Percentiles rank a stretch among this genome's conserved stretches.
These are phyloP conservation scores for Bos indicus DNA, from an alignment of 2,113 vertebrate genomes.

Conservation along the genomic window DNA sequence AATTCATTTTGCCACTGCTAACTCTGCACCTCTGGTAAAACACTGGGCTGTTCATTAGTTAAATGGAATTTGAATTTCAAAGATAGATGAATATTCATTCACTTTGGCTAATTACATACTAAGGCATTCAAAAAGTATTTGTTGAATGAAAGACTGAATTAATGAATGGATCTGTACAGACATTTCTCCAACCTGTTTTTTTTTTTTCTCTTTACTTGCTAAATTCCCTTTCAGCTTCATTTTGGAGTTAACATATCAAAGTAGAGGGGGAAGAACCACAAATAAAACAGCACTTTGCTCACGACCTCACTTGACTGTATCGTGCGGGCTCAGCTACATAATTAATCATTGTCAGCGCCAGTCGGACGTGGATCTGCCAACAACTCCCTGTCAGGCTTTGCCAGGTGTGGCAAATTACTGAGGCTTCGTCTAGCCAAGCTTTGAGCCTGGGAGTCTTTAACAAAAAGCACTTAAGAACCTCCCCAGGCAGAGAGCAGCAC, in stretches of 20 bases:
- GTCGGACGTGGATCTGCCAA: conserved; percentile 14
- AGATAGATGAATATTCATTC: conserved; percentile 69
- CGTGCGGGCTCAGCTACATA: neutral
- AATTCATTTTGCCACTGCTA: conserved; percentile 49
- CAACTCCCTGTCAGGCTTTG: conserved; percentile 25
- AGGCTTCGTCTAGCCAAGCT: conserved; percentile 29
- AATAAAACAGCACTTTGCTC: conserved; percentile 9
- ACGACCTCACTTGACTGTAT: conserved; percentile 30
- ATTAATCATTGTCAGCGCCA: conserved; percentile 47
- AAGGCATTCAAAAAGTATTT: conserved; percentile 61
- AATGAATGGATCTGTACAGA: conserved; percentile 55
- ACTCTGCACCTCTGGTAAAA: conserved; percentile 49
- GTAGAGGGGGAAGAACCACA: neutral
- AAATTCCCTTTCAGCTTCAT: conserved; percentile 18
- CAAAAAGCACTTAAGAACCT: conserved; percentile 50
- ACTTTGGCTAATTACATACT: conserved; percentile 55
- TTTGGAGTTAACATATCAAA: conserved; percentile 43
- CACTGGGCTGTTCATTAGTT: conserved; percentile 53
- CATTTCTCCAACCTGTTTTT: conserved; percentile 21
- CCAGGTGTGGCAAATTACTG: conserved; percentile 65
- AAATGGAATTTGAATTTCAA: conserved; percentile 69
- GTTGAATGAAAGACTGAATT: conserved; percentile 62
- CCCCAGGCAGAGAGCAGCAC: neutral
- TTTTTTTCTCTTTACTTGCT: conserved; percentile 3
- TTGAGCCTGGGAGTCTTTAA: conserved; percentile 19